phyloP scores from a whole-genome alignment of 1,140 invertebrate species.

The Leptinotarsa undecemlineata region DNA sequence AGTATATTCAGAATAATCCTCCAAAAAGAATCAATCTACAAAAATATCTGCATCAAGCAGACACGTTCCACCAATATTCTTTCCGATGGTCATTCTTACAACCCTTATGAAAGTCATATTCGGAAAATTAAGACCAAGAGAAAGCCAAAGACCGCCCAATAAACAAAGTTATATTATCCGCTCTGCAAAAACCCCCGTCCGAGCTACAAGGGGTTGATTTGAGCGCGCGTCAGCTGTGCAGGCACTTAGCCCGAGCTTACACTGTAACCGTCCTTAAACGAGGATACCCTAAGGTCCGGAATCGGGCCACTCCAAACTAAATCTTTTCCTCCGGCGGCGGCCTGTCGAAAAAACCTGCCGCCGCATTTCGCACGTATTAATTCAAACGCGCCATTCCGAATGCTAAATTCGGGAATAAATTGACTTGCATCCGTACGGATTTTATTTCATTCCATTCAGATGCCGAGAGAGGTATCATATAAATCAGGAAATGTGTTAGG shows the following conservation, averaged over 20 bases:
- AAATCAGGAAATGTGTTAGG: constrained; percentile 30
- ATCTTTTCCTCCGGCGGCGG: constrained; percentile 35
- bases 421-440: constrained; percentile 28
- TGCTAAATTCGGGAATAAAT: constrained; percentile 35
- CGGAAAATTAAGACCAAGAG: constrained; percentile 4
- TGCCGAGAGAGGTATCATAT: constrained; percentile 34
- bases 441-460: constrained; percentile 29
- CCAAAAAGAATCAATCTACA: too few species aligned
- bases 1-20: too few species aligned
- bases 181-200: constrained; percentile 26
- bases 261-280: constrained; percentile 26
- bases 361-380: constrained; percentile 43
- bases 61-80: background rate
- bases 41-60: too few species aligned
- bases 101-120: constrained; percentile 18
- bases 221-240: constrained; percentile 36
- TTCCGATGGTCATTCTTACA: background rate
- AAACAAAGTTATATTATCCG: constrained; percentile 25
- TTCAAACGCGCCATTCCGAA: constrained; percentile 39
- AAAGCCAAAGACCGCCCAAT: constrained; percentile 16
- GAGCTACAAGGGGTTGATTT: constrained; percentile 34
- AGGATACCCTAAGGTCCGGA: constrained; percentile 24
- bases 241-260: constrained; percentile 36
- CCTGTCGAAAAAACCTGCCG: constrained; percentile 42
- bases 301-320: constrained; percentile 30